These are phyloP conservation scores for Plemyria rubiginata DNA, from an alignment of 2,888 invertebrate genomes.

Conservation along the genomic window DNA sequence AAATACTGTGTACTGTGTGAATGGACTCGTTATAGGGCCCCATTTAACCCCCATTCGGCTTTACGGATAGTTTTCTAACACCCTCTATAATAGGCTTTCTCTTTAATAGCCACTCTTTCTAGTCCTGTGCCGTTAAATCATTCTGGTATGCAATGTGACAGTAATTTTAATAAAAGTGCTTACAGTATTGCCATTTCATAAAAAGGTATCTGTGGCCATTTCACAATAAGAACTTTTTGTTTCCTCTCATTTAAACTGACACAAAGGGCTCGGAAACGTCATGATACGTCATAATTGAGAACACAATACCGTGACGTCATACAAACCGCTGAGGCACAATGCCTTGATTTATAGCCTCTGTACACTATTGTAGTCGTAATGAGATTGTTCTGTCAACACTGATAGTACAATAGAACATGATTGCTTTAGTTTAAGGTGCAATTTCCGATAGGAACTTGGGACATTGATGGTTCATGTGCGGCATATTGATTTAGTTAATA, in stretches of 20 bases:
- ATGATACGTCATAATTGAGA: constrained; percentile 61
- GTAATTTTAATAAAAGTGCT: too few relatives aligned
- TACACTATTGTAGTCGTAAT: constrained; percentile 71
- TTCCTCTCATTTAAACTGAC: constrained; percentile 16
- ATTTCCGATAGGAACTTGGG: constrained; percentile 5
- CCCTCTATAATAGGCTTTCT: too few relatives aligned
- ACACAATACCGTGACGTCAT: constrained; percentile 39
- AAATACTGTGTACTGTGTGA: too few relatives aligned
- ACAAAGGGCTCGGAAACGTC: constrained; percentile 37
- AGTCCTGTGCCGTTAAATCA: too few relatives aligned
- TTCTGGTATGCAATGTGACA: too few relatives aligned
- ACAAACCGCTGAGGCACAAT: constrained; percentile 63
- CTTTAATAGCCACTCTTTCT: too few relatives aligned
- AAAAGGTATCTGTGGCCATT: too few relatives aligned
- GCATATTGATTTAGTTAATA: too few relatives aligned
- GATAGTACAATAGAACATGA: constrained; percentile 20
- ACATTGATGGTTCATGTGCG: neutral
- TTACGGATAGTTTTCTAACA: too few relatives aligned
- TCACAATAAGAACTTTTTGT: constrained; percentile 12
- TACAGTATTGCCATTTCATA: neutral
- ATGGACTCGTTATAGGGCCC: too few relatives aligned
- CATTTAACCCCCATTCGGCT: too few relatives aligned
- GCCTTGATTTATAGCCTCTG: constrained; percentile 68
- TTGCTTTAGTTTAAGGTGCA: constrained; percentile 8
- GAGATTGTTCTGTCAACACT: constrained; percentile 73